A percentile compares a stretch with the other conserved stretches of the same genome.
Conservation (phyloP, 2,113 vertebrate species). For the Semnornis frantzii region DNA sequence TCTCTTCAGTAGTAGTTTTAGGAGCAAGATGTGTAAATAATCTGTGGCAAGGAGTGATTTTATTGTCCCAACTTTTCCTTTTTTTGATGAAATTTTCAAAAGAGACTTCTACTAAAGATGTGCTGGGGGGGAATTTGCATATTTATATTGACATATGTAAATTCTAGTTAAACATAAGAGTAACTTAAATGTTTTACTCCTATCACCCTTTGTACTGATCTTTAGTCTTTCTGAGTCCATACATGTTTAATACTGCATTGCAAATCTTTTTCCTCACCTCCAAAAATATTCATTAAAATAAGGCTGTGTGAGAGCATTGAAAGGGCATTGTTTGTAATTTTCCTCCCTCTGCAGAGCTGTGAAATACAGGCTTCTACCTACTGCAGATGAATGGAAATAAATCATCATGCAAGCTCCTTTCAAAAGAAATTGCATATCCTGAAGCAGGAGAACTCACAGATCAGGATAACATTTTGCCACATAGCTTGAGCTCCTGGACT, state of each 20-base stretch:
- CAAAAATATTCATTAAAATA: not conserved
- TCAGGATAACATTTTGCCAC: not conserved
- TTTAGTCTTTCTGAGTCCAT: not conserved
- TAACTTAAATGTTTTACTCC: not conserved
- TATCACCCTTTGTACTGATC: not conserved
- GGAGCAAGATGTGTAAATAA: constrained; percentile 10
- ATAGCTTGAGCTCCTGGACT: not conserved
- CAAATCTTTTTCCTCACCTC: not conserved
- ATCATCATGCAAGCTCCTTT: not conserved
- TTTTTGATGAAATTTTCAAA: constrained; percentile 3
- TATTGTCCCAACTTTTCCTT: not conserved
- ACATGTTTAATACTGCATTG: not conserved
- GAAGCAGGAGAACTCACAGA: not conserved
- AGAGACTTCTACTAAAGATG: not conserved
- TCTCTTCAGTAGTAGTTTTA: not conserved
- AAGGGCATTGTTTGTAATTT: not conserved
- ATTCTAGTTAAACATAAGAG: not conserved
- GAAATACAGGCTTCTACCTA: not conserved
- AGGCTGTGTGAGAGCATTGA: not conserved
- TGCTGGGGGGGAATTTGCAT: not conserved
- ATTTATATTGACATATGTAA: constrained; percentile 7
- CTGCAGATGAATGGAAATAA: not conserved
- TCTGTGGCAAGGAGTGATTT: not conserved
- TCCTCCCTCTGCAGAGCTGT: not conserved
- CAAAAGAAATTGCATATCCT: not conserved